phyloP scores from a whole-genome alignment of 1,140 invertebrate genomes.

The Papilio glaucus region DNA sequence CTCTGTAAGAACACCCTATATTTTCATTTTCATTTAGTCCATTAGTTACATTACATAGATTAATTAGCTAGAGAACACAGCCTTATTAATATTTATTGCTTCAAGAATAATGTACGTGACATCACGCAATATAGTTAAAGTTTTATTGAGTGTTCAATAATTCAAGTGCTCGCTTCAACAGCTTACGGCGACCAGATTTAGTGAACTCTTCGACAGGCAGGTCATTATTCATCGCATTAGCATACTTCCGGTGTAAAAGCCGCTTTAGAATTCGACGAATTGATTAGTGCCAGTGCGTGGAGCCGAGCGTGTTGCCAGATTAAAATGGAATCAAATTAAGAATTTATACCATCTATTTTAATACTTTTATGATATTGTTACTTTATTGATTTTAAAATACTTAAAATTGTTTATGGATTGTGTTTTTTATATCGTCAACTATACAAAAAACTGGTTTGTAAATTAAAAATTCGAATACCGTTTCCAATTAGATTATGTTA shows the following conservation, averaged over 20 bases:
- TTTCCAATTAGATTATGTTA: no score
- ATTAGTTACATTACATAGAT: no score
- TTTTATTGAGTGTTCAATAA: constrained; percentile 2
- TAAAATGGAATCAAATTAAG: not conserved
- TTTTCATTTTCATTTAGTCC: no score
- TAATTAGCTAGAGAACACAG: not conserved
- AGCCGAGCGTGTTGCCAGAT: not conserved
- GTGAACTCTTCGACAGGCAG: not conserved
- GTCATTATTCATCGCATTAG: not conserved
- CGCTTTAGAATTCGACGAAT: not conserved
- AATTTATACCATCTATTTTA: not conserved
- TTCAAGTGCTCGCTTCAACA: not conserved
- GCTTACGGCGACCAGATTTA: not conserved
- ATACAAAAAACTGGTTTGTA: no score
- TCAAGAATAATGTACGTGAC: not conserved
- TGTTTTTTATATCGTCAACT: no score
- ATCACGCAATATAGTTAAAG: constrained; percentile 13
- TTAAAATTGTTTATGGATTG: no score
- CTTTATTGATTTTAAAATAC: no score
- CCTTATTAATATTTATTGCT: constrained; percentile 9
- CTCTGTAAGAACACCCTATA: no score
- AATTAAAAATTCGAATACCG: no score
- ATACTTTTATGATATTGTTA: not conserved
- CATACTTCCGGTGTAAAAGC: not conserved
- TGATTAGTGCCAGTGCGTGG: not conserved